Conservation (phyloP, 2,888 invertebrate genomes). For the Thysanoteuthis rhombus region DNA sequence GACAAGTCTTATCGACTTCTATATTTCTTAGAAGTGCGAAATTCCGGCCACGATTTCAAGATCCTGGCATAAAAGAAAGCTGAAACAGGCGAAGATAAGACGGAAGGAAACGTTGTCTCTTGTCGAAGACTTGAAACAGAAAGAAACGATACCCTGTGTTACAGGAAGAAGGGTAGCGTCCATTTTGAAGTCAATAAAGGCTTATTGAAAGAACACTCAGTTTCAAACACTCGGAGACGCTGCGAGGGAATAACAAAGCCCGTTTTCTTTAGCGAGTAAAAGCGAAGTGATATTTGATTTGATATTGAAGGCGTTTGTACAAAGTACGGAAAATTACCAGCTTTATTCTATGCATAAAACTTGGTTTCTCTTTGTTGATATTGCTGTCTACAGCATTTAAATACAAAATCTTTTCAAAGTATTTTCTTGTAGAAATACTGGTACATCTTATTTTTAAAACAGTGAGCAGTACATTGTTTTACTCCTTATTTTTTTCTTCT, state of each 20-base stretch:
- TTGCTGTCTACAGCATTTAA: background rate
- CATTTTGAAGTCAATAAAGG: background rate
- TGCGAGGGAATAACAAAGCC: background rate
- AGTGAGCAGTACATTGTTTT: too few relatives aligned
- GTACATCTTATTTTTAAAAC: too few relatives aligned
- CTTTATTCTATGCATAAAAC: too few relatives aligned
- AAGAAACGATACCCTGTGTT: background rate
- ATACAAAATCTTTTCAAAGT: background rate
- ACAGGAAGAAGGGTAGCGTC: background rate
- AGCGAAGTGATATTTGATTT: background rate
- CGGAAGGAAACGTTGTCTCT: constrained; percentile 12
- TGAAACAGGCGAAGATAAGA: background rate
- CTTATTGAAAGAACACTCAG: background rate
- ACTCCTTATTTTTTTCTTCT: background rate
- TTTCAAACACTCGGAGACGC: background rate
- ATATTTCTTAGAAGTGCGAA: background rate
- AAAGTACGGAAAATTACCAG: background rate
- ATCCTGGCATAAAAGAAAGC: background rate
- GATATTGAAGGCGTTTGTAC: background rate
- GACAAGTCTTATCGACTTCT: background rate
- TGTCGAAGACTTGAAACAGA: background rate
- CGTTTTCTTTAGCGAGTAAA: background rate
- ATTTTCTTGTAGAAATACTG: background rate
- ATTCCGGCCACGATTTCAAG: background rate
- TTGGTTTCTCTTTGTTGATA: background rate